Evolutionary conservation across 2,113 vertebrate species (phyloP), one percentile per base, ranked within the genome.

Genomic region (Protobothrops mucrosquamatus): DNA sequence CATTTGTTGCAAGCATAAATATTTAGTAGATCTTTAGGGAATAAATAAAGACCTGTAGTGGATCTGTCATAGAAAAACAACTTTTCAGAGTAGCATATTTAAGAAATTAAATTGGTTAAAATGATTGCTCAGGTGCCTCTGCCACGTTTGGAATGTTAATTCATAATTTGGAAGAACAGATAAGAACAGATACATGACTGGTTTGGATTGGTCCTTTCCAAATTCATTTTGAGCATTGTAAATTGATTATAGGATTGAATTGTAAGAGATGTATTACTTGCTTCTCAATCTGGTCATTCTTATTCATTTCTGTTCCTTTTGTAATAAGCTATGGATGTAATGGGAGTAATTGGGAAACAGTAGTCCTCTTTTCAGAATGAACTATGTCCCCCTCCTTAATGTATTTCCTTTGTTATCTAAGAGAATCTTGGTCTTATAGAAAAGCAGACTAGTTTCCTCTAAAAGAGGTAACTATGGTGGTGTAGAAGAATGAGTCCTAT

Each of bases 241-340:
- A 5, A 22, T 51, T 48, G 34, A 39, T 81, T 81, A 81, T 55
- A 39, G 54, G 2, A 4, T 89, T 20, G 23, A 43, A 2, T 18
- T 89, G 22, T 39, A 89, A 56, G 20, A 39, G 88, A 23, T 56
- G 9, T 39, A 52, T 54, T 39, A 22, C 7, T 39, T 81, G 69
- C 74, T 81, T 81, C 64, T 10, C 59, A 54, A 90, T 0, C 0
- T 14, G n/a, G 18, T 34, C 51, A 55, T 54, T 88, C 23, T n/a
- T 55, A 85, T 85, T 55, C 3, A 52, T 74, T 24, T 1, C 52
- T 69, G 39, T 59, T 15, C 56, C 2, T 51, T 92, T 85, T 86
- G 0, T 94, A 95, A 92, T 85, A 89, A 89, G 92, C 2, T 39
- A 93, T 34, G 93, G 96, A 90, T 94, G 94, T 96, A 89, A 92